These are phyloP conservation scores for Chloebia gouldiae DNA, from an alignment of 2,113 vertebrate species.

Conservation along the genomic window DNA sequence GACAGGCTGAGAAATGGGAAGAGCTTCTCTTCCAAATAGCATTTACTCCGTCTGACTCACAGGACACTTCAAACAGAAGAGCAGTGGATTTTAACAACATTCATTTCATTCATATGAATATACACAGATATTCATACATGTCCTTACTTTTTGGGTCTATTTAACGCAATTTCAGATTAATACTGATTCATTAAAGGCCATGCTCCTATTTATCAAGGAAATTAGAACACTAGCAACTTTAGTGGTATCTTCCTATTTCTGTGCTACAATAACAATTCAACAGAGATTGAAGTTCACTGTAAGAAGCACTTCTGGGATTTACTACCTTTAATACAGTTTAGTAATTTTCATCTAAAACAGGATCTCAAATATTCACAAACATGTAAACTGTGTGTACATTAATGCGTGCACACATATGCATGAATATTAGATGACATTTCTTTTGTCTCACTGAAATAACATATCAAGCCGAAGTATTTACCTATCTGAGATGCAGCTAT, in stretches of 20 bases:
- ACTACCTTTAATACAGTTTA: not conserved
- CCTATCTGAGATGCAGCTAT: not conserved
- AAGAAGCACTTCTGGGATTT: not conserved
- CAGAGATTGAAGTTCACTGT: not conserved
- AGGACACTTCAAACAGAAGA: not conserved
- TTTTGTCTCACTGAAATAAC: not conserved
- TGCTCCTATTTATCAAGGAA: not conserved
- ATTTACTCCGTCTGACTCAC: not conserved
- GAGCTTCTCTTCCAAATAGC: not conserved
- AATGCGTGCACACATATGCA: accelerated
- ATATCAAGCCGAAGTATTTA: not conserved
- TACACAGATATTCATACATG: not conserved
- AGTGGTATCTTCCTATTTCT: not conserved
- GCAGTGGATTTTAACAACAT: not conserved
- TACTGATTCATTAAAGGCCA: not conserved
- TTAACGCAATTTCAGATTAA: not conserved
- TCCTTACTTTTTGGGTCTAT: not conserved
- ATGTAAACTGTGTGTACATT: not conserved
- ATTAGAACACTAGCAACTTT: not conserved
- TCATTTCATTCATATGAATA: not conserved
- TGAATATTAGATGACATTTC: not conserved
- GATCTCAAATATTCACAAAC: not conserved
- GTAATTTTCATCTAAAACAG: not conserved
- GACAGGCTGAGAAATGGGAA: not conserved
- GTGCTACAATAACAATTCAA: not conserved